Evolutionary conservation across 2,888 invertebrate genomes (phyloP), one percentile per base, ranked within the genome.

Genomic region (Busseola fusca): DNA sequence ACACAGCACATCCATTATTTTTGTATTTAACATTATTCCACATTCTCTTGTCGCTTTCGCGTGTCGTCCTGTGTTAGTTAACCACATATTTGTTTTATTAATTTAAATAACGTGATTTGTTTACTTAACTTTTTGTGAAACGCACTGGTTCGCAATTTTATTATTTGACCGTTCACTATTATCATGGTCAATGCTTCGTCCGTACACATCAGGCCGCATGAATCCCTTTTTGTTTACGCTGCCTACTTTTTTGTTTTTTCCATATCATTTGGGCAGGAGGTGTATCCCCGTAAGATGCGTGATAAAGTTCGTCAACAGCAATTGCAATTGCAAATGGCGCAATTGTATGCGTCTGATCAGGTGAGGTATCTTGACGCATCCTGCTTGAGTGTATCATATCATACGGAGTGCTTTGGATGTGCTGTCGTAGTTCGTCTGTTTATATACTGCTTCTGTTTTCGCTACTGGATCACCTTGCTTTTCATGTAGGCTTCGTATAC

Each of bases 231-330:
- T 95, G 94, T 95, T 95, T 94, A 95, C 92, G 95, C 95, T 93
- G 93, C 94, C 93, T 94, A 94, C 94, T 94, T 95, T 83, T 95
- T 95, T 95, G 93, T 94, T 95, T 95, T 93, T 95, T 95, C 93
- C 94, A 95, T 95, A 94, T 96, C 93, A 94, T 95, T 95, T 95
- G 96, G 95, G 96, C 97, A 97, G 97, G 97, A 97, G 96, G 97
- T 96, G 96, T 97, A 97, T 96, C 97, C 97, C 92, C 97, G 97
- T 96, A 97, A 97, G 97, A 97, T 97, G 97, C 97, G 97, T 94
- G 97, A 97, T 96, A 96, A 97, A 96, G 97, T 97, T 92, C 97
- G 97, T 93, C 96, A 97, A 95, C 96, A 96, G 93, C 96, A 96
- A 96, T 96, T 96, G 91, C 95, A 96, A 95, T 96, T 96, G 90